Evolutionary conservation across 2,888 invertebrate genomes (phyloP), one percentile per base, ranked within the genome.

Genomic region (Cheiracanthium punctorium): DNA sequence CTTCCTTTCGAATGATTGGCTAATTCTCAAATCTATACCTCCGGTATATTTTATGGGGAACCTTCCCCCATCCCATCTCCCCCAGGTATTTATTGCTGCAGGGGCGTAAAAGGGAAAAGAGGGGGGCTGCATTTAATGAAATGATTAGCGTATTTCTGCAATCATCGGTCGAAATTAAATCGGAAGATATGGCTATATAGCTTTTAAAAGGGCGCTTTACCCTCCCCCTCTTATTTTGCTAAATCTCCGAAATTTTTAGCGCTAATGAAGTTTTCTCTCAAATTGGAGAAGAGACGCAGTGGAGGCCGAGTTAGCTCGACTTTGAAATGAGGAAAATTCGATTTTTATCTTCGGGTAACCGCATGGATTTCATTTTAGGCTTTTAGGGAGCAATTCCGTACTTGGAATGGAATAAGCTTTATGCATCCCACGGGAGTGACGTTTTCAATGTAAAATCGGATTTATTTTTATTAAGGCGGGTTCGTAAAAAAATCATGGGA

Each of bases 1-100:
- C 73, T 67, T 29, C 73, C 74, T 65, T 52, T 81, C 80, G 20
- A 58, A 72, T 65, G 72, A 80, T 80, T 74, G 67, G 80, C 67
- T 71, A 71, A 71, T 71, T 71, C 71, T 43, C 24, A 33, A 17
- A 43, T 28, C 24, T 43, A 29, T 70, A 17, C 71, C 43, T 7
- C 32, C 7, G 1, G 32, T 24, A 67, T 67, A 2, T 67, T 67
- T n/a, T 67, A 67, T n/a, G 7, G 28, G 43, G 43, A 17, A 48
- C 14, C 2, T 10, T 24, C 5, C 24, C 58, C 24, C 4, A 37
- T 58, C 58, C 24, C 58, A 2, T 5, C 4, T 58, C 58, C 4
- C 20, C 17, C 20, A 58, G 24, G 58, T 2, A 58, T 58, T n/a
- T 58, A 58, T 48, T 48, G 5, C 37, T n/a, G n/a, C n/a, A n/a